phyloP scores from a whole-genome alignment of 2,888 invertebrate species.

The Xanthia icteritia region DNA sequence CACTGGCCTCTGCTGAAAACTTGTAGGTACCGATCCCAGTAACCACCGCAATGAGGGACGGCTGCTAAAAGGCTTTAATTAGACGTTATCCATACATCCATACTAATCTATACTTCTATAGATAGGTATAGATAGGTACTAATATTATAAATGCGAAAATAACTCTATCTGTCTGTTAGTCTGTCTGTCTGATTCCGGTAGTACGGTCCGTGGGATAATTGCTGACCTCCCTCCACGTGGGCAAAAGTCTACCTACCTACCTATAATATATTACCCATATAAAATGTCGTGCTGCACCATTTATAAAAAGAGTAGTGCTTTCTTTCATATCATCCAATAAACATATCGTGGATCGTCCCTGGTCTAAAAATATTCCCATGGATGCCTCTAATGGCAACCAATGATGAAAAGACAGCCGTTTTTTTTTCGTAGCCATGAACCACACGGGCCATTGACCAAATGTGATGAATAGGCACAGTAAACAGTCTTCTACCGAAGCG shows the following conservation, averaged over 20 bases:
- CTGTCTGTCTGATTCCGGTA: background rate
- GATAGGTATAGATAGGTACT: background rate
- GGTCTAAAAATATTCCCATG: background rate
- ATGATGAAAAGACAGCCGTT: background rate
- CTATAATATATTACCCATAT: too few species aligned
- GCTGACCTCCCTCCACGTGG: too few species aligned
- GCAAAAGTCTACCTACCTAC: too few species aligned
- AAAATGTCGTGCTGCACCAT: background rate
- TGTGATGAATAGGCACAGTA: background rate
- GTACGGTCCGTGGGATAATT: background rate
- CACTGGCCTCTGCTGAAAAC: background rate
- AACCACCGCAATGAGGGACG: background rate
- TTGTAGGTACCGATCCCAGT: background rate
- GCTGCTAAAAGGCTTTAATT: background rate
- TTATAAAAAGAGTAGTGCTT: background rate
- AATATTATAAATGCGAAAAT: background rate
- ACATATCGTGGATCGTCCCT: too few species aligned
- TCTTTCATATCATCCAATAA: too few species aligned
- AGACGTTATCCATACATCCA: background rate
- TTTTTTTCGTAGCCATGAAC: background rate
- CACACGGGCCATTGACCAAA: background rate
- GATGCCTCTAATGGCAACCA: background rate
- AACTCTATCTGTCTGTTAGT: too few species aligned
- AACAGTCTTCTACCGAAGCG: conserved; percentile 20
- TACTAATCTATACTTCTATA: too few species aligned